Conservation (phyloP, 2,797 vertebrate species). For the Cheirogaleus major region DNA sequence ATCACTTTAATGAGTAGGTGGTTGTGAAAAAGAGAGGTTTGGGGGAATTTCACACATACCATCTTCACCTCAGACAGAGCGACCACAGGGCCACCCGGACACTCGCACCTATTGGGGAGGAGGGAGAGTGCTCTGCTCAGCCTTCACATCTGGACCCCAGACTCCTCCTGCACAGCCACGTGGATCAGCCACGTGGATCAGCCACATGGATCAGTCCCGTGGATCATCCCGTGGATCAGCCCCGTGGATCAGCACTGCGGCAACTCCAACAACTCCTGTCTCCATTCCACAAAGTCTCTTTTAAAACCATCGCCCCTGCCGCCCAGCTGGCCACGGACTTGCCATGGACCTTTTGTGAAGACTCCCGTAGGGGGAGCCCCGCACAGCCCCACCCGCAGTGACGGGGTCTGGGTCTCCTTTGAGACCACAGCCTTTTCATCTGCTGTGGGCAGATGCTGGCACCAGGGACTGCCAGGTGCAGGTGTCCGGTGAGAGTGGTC, state of each 20-base stretch:
- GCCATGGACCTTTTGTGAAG: rapidly evolving
- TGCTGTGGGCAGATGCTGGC: too few species aligned
- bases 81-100: neutral
- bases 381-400: rapidly evolving
- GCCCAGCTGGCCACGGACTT: neutral
- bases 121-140: rapidly evolving
- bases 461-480: rapidly evolving
- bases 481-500: too few species aligned
- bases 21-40: neutral
- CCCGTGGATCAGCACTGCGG: rapidly evolving
- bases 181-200: too few species aligned
- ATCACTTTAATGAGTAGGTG: neutral
- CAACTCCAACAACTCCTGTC: too few species aligned
- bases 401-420: neutral
- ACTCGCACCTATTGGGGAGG: rapidly evolving
- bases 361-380: rapidly evolving
- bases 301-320: neutral
- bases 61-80: neutral
- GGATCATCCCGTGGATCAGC: too few species aligned
- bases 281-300: neutral
- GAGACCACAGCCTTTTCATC: too few species aligned
- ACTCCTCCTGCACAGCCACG: too few species aligned
- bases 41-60: too few species aligned
- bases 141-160: neutral
- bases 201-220: too few species aligned